A percentile compares a stretch with the other conserved stretches of the same genome.
phyloP scores from a whole-genome alignment of 1,140 invertebrate genomes.

The Camponotus pennsylvanicus region DNA sequence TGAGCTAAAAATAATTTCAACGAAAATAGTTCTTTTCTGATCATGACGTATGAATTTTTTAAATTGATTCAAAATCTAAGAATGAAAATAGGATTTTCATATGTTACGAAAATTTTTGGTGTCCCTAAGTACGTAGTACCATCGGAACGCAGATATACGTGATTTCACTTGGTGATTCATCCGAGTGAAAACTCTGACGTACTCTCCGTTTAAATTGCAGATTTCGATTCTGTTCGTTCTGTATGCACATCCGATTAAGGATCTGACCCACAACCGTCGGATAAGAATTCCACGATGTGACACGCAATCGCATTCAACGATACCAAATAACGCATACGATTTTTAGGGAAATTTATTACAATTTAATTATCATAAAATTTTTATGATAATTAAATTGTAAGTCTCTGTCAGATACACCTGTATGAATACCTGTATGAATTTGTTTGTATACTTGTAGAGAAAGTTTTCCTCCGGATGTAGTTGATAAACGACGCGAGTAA shows the following conservation, averaged over 20 bases:
- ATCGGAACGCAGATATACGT: conserved; percentile 60
- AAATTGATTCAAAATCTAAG: conserved; percentile 19
- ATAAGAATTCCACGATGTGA: conserved; percentile 22
- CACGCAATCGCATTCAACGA: conserved; percentile 28
- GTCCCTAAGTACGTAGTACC: conserved; percentile 42
- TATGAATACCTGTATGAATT: too few relatives aligned
- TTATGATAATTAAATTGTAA: background rate
- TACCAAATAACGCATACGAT: background rate
- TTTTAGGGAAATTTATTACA: conserved; percentile 24
- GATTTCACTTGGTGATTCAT: conserved; percentile 77
- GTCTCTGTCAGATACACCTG: too few relatives aligned
- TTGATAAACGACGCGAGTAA: conserved; percentile 64
- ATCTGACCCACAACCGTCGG: conserved; percentile 63
- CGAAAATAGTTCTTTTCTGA: background rate
- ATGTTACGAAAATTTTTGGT: conserved; percentile 43
- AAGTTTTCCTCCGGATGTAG: conserved; percentile 42
- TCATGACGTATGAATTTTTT: conserved; percentile 18
- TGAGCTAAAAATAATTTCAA: background rate
- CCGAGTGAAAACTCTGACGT: conserved; percentile 78
- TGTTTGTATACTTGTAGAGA: conserved; percentile 16
- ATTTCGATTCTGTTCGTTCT: conserved; percentile 71
- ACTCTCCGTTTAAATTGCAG: conserved; percentile 79
- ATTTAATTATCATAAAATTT: conserved; percentile 14
- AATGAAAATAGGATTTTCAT: conserved; percentile 40
- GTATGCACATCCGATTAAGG: conserved; percentile 72